Evolutionary conservation across 2,113 vertebrate species (phyloP).

Genomic region (Riparia riparia): DNA sequence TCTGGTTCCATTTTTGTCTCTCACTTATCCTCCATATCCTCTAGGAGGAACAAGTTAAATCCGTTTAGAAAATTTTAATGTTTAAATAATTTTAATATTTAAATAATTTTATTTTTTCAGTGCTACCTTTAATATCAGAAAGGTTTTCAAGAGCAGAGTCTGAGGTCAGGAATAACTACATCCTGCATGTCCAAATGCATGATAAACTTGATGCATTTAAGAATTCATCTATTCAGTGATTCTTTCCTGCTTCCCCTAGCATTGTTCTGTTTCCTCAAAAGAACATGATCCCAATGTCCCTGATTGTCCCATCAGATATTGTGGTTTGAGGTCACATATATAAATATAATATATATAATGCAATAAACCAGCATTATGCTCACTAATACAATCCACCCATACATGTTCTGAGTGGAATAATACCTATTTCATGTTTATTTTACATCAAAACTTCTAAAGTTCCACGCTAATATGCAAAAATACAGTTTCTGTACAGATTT

Average conservation of each 20-base stretch:
- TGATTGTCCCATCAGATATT: background rate
- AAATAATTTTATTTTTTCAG: background rate
- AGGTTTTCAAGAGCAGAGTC: background rate
- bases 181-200: fast-evolving
- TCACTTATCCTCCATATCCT: background rate
- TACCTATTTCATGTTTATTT: background rate
- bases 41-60: background rate
- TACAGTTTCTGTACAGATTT: background rate
- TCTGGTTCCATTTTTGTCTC: background rate
- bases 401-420: background rate
- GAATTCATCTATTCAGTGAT: background rate
- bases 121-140: background rate
- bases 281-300: background rate
- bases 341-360: too few relatives aligned
- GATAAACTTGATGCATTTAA: background rate
- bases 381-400: background rate
- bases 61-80: background rate
- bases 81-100: background rate
- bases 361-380: background rate
- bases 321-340: background rate
- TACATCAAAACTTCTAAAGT: background rate
- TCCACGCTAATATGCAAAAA: background rate
- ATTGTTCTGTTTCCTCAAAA: background rate
- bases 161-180: background rate
- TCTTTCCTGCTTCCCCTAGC: background rate